Percentiles rank a stretch among this genome's conserved stretches.
These are phyloP conservation scores for Muscicapa striata DNA, from an alignment of 2,797 vertebrate genomes.

Conservation along the genomic window DNA sequence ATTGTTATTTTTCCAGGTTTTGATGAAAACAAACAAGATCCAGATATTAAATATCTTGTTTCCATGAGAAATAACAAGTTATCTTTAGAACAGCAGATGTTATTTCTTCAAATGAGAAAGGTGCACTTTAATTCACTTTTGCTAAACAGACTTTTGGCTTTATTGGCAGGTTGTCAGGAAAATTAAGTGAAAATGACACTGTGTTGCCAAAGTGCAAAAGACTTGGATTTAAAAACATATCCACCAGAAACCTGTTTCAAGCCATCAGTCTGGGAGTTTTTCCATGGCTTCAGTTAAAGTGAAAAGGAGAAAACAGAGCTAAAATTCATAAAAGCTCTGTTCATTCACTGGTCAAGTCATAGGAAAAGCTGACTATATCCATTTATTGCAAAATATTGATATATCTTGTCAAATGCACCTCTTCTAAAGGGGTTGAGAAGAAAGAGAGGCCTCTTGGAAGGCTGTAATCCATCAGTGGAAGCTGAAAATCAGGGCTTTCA, in stretches of 20 bases:
- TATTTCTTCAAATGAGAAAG: conserved; percentile 22
- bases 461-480: background rate
- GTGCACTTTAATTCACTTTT: conserved; percentile 3
- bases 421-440: background rate
- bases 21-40: background rate
- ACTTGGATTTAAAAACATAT: conserved; percentile 25
- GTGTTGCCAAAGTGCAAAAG: conserved; percentile 7
- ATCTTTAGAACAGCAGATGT: conserved; percentile 25
- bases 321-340: background rate
- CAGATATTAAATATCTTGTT: conserved; percentile 4
- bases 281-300: background rate
- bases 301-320: background rate
- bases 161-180: conserved; percentile 27
- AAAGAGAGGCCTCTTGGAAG: background rate
- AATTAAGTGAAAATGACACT: conserved; percentile 8
- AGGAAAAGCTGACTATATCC: background rate
- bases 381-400: background rate
- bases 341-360: background rate
- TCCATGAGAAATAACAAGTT: conserved; percentile 7
- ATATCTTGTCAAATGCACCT: background rate
- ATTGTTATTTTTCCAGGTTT: conserved; percentile 23
- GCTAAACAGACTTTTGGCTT: conserved; percentile 1
- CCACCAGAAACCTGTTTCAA: conserved; percentile 23
- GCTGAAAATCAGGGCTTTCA: background rate
- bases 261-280: background rate